Base-by-base conservation (phyloP, 1,140 invertebrate species). In the Phthorimaea operculella region DNA sequence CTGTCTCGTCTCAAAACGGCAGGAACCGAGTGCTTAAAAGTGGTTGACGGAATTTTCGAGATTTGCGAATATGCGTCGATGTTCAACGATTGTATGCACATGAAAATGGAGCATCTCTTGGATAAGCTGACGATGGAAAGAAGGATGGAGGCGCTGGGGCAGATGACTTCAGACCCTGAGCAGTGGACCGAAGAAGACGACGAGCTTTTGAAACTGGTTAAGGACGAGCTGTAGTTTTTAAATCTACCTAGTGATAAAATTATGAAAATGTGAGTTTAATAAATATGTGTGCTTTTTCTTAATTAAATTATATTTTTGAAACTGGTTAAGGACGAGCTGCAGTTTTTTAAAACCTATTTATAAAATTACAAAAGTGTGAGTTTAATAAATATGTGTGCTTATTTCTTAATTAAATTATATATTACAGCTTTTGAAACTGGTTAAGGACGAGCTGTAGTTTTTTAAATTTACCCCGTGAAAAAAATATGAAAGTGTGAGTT, bases 41-140 rank as follows among this genome's bases (percentile, higher is more conserved):
- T 63, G 0, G 67, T 79, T 4, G 72, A 76, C 9, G 66, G 60
- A 10, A 74, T 84, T 14, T 84, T 83, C 39, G 81, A 84, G 54
- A 74, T 84, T 18, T 84, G 81, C 50, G 81, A 84, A 60, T 84
- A 79, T 39, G 78, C 81, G 11, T 80, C 81, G 0, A 63, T 80
- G 7, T 84, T 84, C 44, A 84, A 84, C 16, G 81, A 84, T 54
- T 84, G 81, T 50, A 84, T 84, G 81, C 78, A 84, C 68, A 77
- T 83, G 64, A 81, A 79, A 51, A 83, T 81, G 78, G 81, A 83
- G 36, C 79, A 85, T 68, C 72, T 84, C 16, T 33, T 84, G 11
- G 79, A 84, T 39, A 79, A 76, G 55, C 68, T 82, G 33, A 84
- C 71, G 0, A 76, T 83, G 76, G 79, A 84, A 6, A 66, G 79